These are phyloP conservation scores for Brachionus calyciflorus DNA, from an alignment of 1,140 invertebrate genomes.

Conservation along the genomic window DNA sequence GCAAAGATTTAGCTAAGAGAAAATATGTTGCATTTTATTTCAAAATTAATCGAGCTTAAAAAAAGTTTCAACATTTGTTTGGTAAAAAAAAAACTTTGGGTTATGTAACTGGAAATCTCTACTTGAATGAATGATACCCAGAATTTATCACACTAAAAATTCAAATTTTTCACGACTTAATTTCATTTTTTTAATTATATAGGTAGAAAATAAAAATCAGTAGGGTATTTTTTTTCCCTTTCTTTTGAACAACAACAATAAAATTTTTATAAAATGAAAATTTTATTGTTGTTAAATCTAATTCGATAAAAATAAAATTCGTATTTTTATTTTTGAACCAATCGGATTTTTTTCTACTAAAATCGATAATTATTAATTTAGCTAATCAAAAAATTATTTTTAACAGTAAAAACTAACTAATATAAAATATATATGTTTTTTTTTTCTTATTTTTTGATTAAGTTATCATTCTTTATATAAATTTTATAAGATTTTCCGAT, in stretches of 20 bases:
- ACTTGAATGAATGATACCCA: not conserved
- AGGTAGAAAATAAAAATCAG: not conserved
- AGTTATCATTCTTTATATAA: not conserved
- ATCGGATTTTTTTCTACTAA: not conserved
- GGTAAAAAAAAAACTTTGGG: too few species aligned
- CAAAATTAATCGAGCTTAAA: constrained; percentile 1
- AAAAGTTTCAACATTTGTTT: not conserved
- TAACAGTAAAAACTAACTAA: constrained; percentile 43
- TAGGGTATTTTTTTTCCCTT: too few species aligned
- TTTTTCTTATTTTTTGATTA: not conserved
- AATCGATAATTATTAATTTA: constrained; percentile 42
- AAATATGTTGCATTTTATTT: too few species aligned
- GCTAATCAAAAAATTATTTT: constrained; percentile 43
- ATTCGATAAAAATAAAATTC: not conserved
- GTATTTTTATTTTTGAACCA: not conserved
- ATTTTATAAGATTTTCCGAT: not conserved
- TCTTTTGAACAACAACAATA: not conserved
- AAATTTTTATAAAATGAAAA: too few species aligned
- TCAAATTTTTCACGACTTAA: constrained; percentile 32
- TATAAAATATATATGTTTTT: not conserved
- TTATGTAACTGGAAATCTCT: not conserved
- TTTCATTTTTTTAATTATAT: constrained; percentile 24
- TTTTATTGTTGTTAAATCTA: not conserved
- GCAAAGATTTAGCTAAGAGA: not conserved
- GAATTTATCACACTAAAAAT: constrained; percentile 4